Evolutionary conservation across 2,113 vertebrate species (phyloP), one percentile per base, ranked within the genome.

Genomic region (Corydoras maculifer): DNA sequence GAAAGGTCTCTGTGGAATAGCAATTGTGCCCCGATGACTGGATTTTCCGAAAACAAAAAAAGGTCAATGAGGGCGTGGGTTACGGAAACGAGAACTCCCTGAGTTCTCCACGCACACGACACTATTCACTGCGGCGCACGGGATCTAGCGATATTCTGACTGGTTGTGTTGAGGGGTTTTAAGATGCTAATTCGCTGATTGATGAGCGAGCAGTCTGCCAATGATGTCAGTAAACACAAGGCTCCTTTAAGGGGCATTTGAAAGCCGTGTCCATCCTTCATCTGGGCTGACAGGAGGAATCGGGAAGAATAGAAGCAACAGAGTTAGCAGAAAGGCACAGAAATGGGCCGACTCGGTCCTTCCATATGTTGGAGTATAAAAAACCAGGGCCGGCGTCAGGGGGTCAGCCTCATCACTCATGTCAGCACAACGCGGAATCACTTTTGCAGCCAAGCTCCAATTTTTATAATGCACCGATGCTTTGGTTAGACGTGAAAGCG

Each of bases 381-480:
- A 65, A 54, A 8, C 3, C 55, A 35, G 61, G 65, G 3, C 13
- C 9, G 29, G 30, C 32, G 48, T 50, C 18, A 1, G 49, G 65
- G 66, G 79, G 71, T 76, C 68, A 67, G 69, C 62, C 74, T 72
- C 81, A 78, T 81, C 75, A 73, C 77, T 81, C 79, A 78, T 58
- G 49, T 67, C 75, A 69, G 69, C 54, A 59, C 43, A 58, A 58
- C 58, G 50, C 68, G 51, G 74, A 76, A 77, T 74, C 71, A 51
- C 57, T 69, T 79, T 73, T 64, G 61, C 79, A 75, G 75, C 81
- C 77, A 81, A 65, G 63, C 15, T 74, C 62, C 72, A 76, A 78
- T 81, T 83, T 81, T 78, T 77, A 79, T 79, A 81, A 83, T 79
- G 79, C 76, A 72, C 74, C 55, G 11, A 66, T 68, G 55, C 65